Base-by-base conservation (phyloP, 2,888 invertebrate species). In the Drosophila neonasuta region DNA sequence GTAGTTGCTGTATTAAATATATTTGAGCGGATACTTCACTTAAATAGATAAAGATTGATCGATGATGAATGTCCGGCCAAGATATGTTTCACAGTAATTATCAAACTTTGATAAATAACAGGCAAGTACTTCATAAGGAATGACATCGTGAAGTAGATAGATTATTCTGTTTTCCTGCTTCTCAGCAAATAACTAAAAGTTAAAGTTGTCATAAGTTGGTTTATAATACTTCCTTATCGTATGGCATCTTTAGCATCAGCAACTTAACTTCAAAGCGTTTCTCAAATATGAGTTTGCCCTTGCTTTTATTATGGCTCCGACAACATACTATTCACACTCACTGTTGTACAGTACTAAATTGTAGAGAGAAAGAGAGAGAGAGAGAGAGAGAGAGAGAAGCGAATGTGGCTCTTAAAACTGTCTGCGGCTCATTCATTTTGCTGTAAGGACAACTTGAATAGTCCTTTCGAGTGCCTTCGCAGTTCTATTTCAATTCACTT, bases 401-500 rank as follows among this genome's bases (percentile, higher is more conserved):
- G 60, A 63, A 34, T 34, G 34, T 34, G 45, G 48, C 57, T 51
- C 36, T 56, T 45, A 59, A 56, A 61, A 61, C 15, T 49, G 34
- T 58, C 56, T 39, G 36, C 41, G 30, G n/a, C 44, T 32, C 36
- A 41, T 72, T 48, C 39, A 30, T 39, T 62, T 63, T 61, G 60
- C 30, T 51, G 52, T 44, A 49, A 52, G 54, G 56, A 60, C 52
- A 55, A 48, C 56, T 66, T 68, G 57, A 67, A 55, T 36, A 45
- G 54, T 61, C 34, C 24, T 55, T 61, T 29, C 13, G 46, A 66
- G 59, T 55, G 61, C 20, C 42, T 48, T 54, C 54, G 24, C 48
- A 60, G 54, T 52, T 55, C 44, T 34, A 49, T 46, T 70, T 52
- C 59, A 41, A 70, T 65, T 68, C 45, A 48, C 48, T 61, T 77